Evolutionary conservation across 2,888 invertebrate genomes (phyloP).

Genomic region (Pinctada fucata): DNA sequence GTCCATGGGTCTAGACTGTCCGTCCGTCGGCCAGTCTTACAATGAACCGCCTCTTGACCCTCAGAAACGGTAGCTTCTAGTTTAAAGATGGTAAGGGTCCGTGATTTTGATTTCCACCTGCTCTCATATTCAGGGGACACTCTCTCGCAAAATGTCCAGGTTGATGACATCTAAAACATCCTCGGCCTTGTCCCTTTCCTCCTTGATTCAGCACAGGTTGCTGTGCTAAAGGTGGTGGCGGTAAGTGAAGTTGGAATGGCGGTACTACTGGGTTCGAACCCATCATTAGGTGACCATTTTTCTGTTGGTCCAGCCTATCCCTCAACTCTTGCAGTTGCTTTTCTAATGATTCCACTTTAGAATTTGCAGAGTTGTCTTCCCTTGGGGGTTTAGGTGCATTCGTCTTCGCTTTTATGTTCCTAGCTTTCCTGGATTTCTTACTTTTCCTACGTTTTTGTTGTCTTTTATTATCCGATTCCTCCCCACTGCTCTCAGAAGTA

Average conservation of each 20-base stretch:
- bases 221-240: background rate
- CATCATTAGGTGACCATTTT: background rate
- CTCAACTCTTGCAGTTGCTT: background rate
- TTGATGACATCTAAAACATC: background rate
- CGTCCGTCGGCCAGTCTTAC: background rate
- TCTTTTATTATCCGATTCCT: background rate
- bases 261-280: background rate
- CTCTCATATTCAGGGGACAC: conserved; percentile 7
- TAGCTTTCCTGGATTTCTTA: conserved; percentile 2
- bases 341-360: background rate
- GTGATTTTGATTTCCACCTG: background rate
- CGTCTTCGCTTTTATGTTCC: background rate
- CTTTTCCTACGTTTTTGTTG: background rate
- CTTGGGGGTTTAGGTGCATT: background rate
- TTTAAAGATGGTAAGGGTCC: conserved; percentile 9
- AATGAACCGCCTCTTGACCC: conserved; percentile 1
- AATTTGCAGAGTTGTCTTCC: background rate
- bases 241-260: background rate
- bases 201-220: background rate
- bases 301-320: background rate
- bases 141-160: conserved; percentile 17
- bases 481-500: background rate
- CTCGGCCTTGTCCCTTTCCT: background rate
- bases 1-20: background rate
- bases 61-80: conserved; percentile 5